These are phyloP conservation scores for Phyllotreta cruciferae DNA, from an alignment of 2,888 invertebrate genomes.

Conservation along the genomic window DNA sequence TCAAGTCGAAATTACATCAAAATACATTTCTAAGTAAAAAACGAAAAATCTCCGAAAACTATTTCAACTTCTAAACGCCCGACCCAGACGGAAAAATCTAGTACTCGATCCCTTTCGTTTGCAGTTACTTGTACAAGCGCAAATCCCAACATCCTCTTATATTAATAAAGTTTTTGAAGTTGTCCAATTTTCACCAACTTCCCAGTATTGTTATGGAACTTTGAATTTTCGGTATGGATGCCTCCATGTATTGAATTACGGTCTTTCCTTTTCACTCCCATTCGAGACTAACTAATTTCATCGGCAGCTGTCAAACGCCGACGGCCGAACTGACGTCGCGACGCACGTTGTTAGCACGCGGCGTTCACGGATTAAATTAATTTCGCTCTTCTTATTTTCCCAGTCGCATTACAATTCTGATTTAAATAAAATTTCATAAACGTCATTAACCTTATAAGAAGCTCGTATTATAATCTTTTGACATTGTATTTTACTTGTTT, in stretches of 20 bases:
- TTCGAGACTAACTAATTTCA: slow-evolving; percentile 38
- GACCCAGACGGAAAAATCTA: slow-evolving; percentile 26
- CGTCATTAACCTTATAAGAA: no score
- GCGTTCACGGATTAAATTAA: slow-evolving; percentile 11
- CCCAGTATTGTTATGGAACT: slow-evolving; percentile 43
- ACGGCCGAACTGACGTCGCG: slow-evolving; percentile 3
- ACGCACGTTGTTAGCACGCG: slow-evolving; percentile 15
- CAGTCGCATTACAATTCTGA: no score
- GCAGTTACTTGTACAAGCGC: slow-evolving; percentile 30
- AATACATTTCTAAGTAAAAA: slow-evolving; percentile 2
- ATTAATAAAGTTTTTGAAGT: slow-evolving; percentile 47
- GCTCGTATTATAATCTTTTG: no score
- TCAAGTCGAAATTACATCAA: no score
- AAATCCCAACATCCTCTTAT: slow-evolving; percentile 41
- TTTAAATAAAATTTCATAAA: no score
- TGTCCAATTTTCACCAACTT: slow-evolving; percentile 43
- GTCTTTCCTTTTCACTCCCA: slow-evolving; percentile 24
- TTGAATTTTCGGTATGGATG: slow-evolving; percentile 38
- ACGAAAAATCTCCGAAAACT: slow-evolving; percentile 14
- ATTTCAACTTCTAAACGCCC: slow-evolving; percentile 5
- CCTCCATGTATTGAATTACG: slow-evolving; percentile 42
- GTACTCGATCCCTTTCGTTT: slow-evolving; percentile 27
- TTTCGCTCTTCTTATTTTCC: background rate
- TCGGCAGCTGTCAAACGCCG: slow-evolving; percentile 40
- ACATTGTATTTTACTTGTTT: no score